Conservation (phyloP, 2,113 vertebrate genomes). For the Regulus satrapa region DNA sequence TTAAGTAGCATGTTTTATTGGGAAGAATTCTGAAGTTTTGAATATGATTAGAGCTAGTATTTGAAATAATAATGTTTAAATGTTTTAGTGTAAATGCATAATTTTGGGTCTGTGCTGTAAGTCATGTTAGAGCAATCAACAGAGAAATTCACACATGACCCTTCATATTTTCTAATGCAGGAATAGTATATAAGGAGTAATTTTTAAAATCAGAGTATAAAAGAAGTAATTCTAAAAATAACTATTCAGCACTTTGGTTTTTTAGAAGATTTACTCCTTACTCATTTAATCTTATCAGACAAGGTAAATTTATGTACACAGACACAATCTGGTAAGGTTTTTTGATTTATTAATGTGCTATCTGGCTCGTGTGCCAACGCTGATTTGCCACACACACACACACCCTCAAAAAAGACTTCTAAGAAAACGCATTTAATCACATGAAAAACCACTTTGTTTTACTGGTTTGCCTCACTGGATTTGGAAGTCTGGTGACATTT, state of each 20-base stretch:
- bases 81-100: background rate
- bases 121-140: background rate
- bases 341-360: background rate
- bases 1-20: background rate
- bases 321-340: background rate
- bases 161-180: background rate
- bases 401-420: background rate
- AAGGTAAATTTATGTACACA: background rate
- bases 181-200: background rate
- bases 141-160: background rate
- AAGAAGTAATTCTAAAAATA: background rate
- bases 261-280: background rate
- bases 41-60: background rate
- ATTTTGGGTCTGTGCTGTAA: background rate
- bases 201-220: background rate
- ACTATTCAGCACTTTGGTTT: background rate
- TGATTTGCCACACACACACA: background rate
- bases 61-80: background rate
- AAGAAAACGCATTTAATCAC: background rate
- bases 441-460: background rate
- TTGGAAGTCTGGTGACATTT: conserved; percentile 18
- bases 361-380: background rate
- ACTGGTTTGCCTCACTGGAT: background rate
- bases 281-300: background rate
- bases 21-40: background rate